These are phyloP conservation scores for Drosophila anceps DNA, from an alignment of 2,888 invertebrate genomes.

Conservation along the genomic window DNA sequence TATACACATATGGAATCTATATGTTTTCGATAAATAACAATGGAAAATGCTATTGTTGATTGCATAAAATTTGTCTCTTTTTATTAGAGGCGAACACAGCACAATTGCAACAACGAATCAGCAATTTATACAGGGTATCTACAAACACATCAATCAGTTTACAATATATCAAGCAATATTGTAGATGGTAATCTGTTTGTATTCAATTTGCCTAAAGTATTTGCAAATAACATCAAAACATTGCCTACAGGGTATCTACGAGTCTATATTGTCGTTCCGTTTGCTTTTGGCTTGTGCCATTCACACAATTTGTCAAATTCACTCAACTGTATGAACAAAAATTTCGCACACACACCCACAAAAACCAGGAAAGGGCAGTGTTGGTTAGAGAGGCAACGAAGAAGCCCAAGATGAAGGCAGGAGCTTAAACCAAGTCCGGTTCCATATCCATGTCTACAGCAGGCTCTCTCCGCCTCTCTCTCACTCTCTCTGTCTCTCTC, in stretches of 20 bases:
- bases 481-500: neutral
- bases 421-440: constrained; percentile 43
- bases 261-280: constrained; percentile 13
- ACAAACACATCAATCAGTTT: neutral
- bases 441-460: constrained; percentile 22
- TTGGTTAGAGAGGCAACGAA: constrained; percentile 28
- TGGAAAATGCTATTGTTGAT: too few species aligned
- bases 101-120: too few species aligned
- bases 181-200: neutral
- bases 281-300: constrained; percentile 52
- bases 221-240: neutral
- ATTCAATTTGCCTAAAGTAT: neutral
- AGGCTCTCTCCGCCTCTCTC: neutral
- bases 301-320: constrained; percentile 78
- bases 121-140: too few species aligned
- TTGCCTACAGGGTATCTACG: neutral
- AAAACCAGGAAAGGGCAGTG: constrained; percentile 2
- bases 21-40: too few species aligned
- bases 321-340: constrained; percentile 69
- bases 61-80: too few species aligned
- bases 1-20: too few species aligned
- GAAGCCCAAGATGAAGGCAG: constrained; percentile 29
- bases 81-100: too few species aligned
- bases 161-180: neutral
- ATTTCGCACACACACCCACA: constrained; percentile 27